Percentiles rank a stretch among this genome's conserved stretches.
Conservation (phyloP, 92 coral and sea anemone genomes). For the Nematostella vectensis region DNA sequence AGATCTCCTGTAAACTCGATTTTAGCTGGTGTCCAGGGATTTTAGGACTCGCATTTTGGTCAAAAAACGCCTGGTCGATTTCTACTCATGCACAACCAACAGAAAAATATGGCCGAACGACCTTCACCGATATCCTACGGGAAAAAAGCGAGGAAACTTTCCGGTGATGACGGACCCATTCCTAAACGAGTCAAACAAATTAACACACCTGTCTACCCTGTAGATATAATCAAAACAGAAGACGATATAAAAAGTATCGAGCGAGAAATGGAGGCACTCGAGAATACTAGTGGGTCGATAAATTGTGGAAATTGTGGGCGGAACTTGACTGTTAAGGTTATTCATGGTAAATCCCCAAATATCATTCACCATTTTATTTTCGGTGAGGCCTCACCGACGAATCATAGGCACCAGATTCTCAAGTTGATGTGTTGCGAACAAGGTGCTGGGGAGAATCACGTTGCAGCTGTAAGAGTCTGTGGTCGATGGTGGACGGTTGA, state of each 20-base stretch:
- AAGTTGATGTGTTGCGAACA: conserved; percentile 12
- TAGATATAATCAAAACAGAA: conserved; percentile 7
- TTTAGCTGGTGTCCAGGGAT: no score
- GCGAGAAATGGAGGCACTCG: conserved; percentile 10
- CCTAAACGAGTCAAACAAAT: not conserved
- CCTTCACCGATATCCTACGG: no score
- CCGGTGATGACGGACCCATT: not conserved
- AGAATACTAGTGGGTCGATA: conserved; percentile 8
- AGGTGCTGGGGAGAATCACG: conserved; percentile 12
- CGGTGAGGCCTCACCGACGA: conserved; percentile 10
- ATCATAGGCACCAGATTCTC: conserved; percentile 7
- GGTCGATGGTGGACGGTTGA: conserved; percentile 35
- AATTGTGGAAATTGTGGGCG: conserved; percentile 25
- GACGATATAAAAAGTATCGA: conserved; percentile 23
- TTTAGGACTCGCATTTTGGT: no score
- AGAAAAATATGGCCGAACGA: no score
- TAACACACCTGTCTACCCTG: conserved; percentile 4
- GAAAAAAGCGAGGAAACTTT: no score
- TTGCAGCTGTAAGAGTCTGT: conserved; percentile 17
- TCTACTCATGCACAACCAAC: no score
- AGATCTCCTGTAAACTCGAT: no score
- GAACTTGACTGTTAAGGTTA: conserved; percentile 2
- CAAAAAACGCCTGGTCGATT: no score
- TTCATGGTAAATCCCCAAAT: conserved; percentile 6
- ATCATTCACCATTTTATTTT: conserved; percentile 16